Percentiles rank a stretch among this genome's conserved stretches.
phyloP scores from a whole-genome alignment of 2,888 invertebrate species.

The Napeogenes inachia region DNA sequence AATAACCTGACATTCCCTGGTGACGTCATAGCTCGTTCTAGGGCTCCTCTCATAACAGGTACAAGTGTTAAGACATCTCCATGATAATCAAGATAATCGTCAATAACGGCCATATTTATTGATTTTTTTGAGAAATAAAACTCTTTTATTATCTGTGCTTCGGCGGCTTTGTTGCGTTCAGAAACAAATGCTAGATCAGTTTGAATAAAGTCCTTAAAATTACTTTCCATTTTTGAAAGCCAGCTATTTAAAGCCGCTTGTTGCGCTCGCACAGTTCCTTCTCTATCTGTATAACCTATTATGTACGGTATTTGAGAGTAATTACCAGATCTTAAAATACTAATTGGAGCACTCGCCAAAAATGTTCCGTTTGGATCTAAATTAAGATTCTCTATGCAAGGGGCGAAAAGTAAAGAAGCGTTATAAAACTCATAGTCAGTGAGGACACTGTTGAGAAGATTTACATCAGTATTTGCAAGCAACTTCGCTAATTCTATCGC shows the following conservation, averaged over 20 bases:
- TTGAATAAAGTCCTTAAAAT: constrained; percentile 57
- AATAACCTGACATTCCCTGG: constrained; percentile 47
- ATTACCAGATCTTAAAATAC: constrained; percentile 49
- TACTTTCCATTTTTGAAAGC: constrained; percentile 53
- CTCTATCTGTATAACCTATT: constrained; percentile 53
- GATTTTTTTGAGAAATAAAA: constrained; percentile 50
- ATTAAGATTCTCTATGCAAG: constrained; percentile 55
- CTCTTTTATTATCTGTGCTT: constrained; percentile 42
- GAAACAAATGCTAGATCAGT: constrained; percentile 48
- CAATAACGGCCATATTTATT: constrained; percentile 49
- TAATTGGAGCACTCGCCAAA: constrained; percentile 52
- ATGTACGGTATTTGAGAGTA: constrained; percentile 59
- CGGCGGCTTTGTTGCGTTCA: constrained; percentile 35
- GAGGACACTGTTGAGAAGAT: constrained; percentile 41
- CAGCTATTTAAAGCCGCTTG: constrained; percentile 47
- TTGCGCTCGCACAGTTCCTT: constrained; percentile 58
- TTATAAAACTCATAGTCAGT: constrained; percentile 49
- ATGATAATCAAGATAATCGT: constrained; percentile 59
- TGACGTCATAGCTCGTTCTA: constrained; percentile 52
- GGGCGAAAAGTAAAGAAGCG: constrained; percentile 61
- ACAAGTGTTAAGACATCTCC: constrained; percentile 58
- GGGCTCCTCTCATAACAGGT: constrained; percentile 51
- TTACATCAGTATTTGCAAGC: constrained; percentile 42
- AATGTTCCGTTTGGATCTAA: constrained; percentile 45
- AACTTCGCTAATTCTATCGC: constrained; percentile 45